Conservation (phyloP, 2,888 invertebrate genomes). For the Axea sp. region DNA sequence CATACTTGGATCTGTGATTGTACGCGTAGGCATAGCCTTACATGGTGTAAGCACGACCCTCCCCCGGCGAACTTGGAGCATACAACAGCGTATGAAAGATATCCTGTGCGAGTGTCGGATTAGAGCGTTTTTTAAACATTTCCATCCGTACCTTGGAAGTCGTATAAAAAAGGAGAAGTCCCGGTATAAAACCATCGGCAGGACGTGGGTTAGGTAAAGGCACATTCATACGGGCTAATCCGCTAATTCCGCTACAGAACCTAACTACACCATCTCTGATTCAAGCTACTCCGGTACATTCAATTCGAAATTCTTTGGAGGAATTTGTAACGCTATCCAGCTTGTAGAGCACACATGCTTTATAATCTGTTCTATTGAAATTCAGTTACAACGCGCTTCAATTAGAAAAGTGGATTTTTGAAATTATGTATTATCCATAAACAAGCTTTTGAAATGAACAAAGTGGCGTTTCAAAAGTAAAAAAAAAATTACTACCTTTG, state of each 20-base stretch:
- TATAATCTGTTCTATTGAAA: slow-evolving; percentile 34
- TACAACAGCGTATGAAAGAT: slow-evolving; percentile 43
- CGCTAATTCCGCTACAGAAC: slow-evolving; percentile 73
- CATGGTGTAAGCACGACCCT: slow-evolving; percentile 67
- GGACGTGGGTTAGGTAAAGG: slow-evolving; percentile 50
- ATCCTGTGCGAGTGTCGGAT: slow-evolving; percentile 63
- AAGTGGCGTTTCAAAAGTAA: no score
- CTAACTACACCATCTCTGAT: slow-evolving; percentile 66
- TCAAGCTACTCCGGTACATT: slow-evolving; percentile 67
- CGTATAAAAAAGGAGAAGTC: slow-evolving; percentile 37
- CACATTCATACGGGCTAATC: slow-evolving; percentile 73
- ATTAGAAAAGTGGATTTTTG: background rate
- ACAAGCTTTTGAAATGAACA: no score
- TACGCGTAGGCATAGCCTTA: slow-evolving; percentile 66
- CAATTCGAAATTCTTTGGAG: slow-evolving; percentile 69
- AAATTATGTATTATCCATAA: no score
- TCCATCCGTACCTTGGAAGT: slow-evolving; percentile 26
- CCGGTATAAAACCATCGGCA: slow-evolving; percentile 47
- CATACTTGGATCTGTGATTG: slow-evolving; percentile 64
- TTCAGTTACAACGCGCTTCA: slow-evolving; percentile 2
- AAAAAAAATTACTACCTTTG: no score
- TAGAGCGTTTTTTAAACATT: slow-evolving; percentile 60
- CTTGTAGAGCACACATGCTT: slow-evolving; percentile 66
- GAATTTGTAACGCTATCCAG: slow-evolving; percentile 77
- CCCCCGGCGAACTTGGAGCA: slow-evolving; percentile 48